Base-by-base conservation (phyloP, 2,113 vertebrate genomes). In the Menura novaehollandiae region DNA sequence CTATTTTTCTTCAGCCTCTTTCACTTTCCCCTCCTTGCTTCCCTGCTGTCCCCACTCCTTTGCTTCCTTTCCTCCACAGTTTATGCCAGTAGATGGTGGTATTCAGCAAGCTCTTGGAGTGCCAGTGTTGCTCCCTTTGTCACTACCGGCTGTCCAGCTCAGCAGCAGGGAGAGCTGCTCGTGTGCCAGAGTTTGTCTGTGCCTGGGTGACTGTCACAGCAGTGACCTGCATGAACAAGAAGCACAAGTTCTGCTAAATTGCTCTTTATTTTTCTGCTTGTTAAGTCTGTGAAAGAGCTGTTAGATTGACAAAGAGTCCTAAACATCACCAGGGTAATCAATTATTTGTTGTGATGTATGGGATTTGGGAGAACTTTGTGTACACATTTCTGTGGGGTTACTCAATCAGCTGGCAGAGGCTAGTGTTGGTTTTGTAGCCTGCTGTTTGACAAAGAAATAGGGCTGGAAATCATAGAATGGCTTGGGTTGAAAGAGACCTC, bases 81-180 rank as follows among this genome's bases (percentile, higher is more conserved):
- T 95, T 75, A 21, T 81, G 69, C 73, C 91, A 88, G 95, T 60
- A 97, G 95, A 89, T 89, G 91, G 94, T 84, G 86, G 63, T 94
- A 77, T 91, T 93, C 93, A 60, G 80, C 91, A 91, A 95, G 63
- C 7, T 88, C 77, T 83, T 49, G 13, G 72, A 71, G 66, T 91
- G 77, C 76, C 94, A 91, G 2, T 1, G 2, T 59, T 3, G 7
- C 58, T 89, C 18, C 32, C 59, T 87, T 74, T 87, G 93, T 96
- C 94, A 71, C 90, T 90, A 24, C 81, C 82, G 93, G 30, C 86
- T 51, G 80, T 33, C 35, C 71, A 67, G 72, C 87, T 85, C 58
- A 17, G 75, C 51, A 51, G 66, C 39, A 73, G 63, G 46, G 76
- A 79, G 35, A 74, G 79, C 52, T 60, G 72, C 52, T 78, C 19